Evolutionary conservation across 2,797 vertebrate genomes (phyloP).

Genomic region (Takifugu rubripes): DNA sequence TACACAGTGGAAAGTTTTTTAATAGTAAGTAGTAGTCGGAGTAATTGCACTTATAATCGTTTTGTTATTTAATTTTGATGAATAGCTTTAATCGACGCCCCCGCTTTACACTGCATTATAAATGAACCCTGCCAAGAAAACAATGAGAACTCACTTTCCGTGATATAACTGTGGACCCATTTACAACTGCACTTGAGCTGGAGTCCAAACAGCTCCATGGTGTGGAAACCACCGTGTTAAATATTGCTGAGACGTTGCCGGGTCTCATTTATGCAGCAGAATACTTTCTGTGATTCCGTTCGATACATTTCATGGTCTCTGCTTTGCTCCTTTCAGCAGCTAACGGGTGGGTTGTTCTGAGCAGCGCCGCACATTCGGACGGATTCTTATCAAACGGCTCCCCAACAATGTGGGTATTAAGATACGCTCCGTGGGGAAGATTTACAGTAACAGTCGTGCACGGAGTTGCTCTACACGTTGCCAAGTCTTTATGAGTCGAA

Average conservation of each 20-base stretch:
- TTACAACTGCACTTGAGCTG: constrained; percentile 45
- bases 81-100: too few relatives aligned
- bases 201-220: constrained; percentile 28
- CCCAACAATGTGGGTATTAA: constrained; percentile 54
- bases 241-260: constrained; percentile 20
- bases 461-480: constrained; percentile 37
- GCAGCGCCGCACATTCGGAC: constrained; percentile 50
- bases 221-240: constrained; percentile 17
- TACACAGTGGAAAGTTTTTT: too few relatives aligned
- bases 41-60: too few relatives aligned
- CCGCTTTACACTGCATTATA: too few relatives aligned
- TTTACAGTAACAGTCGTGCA: constrained; percentile 50
- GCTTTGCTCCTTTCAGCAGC: constrained; percentile 49
- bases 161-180: constrained; percentile 32
- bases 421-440: constrained; percentile 41
- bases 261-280: constrained; percentile 35
- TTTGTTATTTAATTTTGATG: too few relatives aligned
- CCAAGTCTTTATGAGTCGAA: constrained; percentile 50
- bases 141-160: constrained; percentile 35
- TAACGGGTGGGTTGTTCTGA: constrained; percentile 46
- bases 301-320: constrained; percentile 24
- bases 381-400: constrained; percentile 62
- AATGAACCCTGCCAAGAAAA: constrained; percentile 30
- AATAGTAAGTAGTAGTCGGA: too few relatives aligned
- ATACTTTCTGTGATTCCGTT: constrained; percentile 31